Evolutionary conservation across 2,113 vertebrate genomes (phyloP).

Genomic region (Fulica atra): DNA sequence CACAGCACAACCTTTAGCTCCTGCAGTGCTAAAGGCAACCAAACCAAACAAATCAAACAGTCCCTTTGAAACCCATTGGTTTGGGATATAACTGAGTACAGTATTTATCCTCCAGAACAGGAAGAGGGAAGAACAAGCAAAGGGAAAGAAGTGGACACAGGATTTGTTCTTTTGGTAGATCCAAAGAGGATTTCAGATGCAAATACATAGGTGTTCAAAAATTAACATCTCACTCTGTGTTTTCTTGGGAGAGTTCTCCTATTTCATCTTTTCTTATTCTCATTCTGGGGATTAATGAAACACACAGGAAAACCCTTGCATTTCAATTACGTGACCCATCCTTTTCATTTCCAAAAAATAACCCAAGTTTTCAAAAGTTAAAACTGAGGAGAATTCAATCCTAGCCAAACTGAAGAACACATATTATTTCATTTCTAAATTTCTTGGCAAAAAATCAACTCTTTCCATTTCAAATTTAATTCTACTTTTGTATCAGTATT

Average conservation of each 20-base stretch:
- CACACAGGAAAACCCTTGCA: background rate
- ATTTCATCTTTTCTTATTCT: background rate
- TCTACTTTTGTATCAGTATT: background rate
- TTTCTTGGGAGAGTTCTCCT: background rate
- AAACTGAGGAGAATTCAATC: background rate
- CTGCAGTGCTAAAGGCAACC: background rate
- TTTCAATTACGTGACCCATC: background rate
- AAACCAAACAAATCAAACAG: background rate
- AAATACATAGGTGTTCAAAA: background rate
- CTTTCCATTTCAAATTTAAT: background rate
- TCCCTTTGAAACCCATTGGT: background rate
- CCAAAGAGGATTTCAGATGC: background rate
- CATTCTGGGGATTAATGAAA: background rate
- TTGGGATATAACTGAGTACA: background rate
- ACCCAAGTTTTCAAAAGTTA: background rate
- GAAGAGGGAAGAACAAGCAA: background rate
- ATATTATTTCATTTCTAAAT: background rate
- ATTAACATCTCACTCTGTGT: background rate
- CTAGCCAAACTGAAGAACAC: background rate
- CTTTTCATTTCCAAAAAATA: background rate
- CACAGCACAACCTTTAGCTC: background rate
- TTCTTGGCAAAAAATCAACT: background rate
- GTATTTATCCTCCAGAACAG: background rate
- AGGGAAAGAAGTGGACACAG: background rate
- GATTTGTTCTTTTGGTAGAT: background rate